Conservation (phyloP, 2,888 invertebrate species). For the Xanthia icteritia region DNA sequence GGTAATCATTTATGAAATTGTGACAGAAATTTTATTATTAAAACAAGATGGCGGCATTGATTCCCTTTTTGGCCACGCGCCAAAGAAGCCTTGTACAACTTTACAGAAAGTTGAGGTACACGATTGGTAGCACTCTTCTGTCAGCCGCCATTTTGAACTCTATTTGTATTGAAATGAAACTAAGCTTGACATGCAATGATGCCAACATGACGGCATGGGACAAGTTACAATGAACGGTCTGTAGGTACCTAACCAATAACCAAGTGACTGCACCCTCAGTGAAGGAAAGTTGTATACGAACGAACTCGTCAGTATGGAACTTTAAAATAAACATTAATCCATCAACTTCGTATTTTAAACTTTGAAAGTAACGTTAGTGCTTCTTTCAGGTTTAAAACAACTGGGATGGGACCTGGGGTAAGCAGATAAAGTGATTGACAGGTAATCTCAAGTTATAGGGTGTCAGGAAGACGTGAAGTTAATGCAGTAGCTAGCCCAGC, state of each 20-base stretch:
- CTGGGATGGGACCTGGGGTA: not conserved
- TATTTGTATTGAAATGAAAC: too few relatives aligned
- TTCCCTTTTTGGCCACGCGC: too few relatives aligned
- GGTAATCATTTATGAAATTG: not conserved
- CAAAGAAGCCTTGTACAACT: too few relatives aligned
- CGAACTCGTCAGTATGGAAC: not conserved
- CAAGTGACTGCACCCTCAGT: not conserved
- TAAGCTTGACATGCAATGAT: too few relatives aligned
- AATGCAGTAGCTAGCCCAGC: not conserved
- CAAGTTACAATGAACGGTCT: too few relatives aligned
- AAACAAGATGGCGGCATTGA: too few relatives aligned
- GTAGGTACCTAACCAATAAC: too few relatives aligned
- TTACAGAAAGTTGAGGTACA: too few relatives aligned
- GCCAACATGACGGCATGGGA: too few relatives aligned
- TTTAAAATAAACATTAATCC: slow-evolving; percentile 26
- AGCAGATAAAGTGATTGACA: not conserved
- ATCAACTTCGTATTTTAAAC: slow-evolving; percentile 34
- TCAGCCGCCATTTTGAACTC: too few relatives aligned
- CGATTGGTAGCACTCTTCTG: too few relatives aligned
- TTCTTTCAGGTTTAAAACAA: slow-evolving; percentile 26
- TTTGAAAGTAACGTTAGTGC: not conserved
- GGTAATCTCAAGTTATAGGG: not conserved
- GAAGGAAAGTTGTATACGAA: not conserved
- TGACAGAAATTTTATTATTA: not conserved
- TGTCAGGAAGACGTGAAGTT: not conserved